Base-by-base conservation (phyloP, 2,797 vertebrate genomes). In the Ctenopoma multispine region DNA sequence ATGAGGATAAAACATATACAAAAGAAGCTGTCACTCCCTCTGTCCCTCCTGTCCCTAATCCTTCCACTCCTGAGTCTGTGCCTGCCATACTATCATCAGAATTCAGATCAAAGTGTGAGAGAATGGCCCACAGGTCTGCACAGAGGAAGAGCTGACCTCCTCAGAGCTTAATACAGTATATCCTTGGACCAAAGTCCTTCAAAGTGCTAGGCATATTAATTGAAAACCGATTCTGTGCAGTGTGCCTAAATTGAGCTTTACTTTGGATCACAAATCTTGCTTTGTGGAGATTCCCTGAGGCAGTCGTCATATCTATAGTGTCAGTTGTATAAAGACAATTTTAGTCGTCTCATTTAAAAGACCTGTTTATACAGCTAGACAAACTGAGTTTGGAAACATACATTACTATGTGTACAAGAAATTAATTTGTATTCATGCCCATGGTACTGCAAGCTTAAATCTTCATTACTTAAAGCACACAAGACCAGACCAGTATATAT, bases 151-250 rank as follows among this genome's bases (percentile, higher is more conserved):
- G 61, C 74, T 90, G 84, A 90, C 89, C 90, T 91, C 89, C 85
- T 87, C 87, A 69, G 81, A 85, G 87, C 84, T 87, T 76, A 77
- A 70, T 38, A n/a, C n/a, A n/a, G n/a, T n/a, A 24, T 63, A 87
- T 92, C 91, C 91, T 94, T 91, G 86, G 82, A 89, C 85, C 80
- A 88, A 87, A 90, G 90, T 90, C 88, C 80, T 87, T 87, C 84
- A 63, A 77, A 85, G 60, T 49, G 58, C 76, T 43, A 41, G 51
- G 80, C 79, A 56, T 83, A 79, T 78, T 87, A 73, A 82, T 69
- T 63, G 66, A 80, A 92, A 82, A 65, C 20, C 11, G 8, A 81
- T 73, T 83, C 67, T 80, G 34, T 70, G 66, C 75, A 27, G 29
- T 65, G 73, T 41, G 50, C 71, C 84, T 75, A 64, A 81, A 80